These are phyloP conservation scores for Oxyruncus cristatus DNA, from an alignment of 2,113 vertebrate genomes.

Conservation along the genomic window DNA sequence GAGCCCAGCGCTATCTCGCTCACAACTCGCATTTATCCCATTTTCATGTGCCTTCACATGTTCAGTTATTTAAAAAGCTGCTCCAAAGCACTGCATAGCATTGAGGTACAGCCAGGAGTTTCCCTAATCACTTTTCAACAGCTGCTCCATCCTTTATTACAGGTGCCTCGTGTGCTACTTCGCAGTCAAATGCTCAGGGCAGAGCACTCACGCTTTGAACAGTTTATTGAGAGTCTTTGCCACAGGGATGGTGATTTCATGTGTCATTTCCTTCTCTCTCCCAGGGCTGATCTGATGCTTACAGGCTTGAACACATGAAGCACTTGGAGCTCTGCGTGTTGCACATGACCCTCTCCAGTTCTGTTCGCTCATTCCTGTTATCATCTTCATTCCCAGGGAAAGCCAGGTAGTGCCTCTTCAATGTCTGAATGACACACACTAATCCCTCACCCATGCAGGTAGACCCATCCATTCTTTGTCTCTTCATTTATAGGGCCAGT, in stretches of 20 bases:
- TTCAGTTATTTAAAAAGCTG: conserved; percentile 5
- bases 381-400: neutral
- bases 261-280: neutral
- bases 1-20: neutral
- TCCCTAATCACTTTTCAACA: conserved; percentile 29
- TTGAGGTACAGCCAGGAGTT: conserved; percentile 51
- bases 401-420: neutral
- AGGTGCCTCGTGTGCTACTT: neutral
- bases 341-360: neutral
- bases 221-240: neutral
- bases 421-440: neutral
- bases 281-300: neutral
- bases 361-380: neutral
- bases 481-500: neutral
- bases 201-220: conserved; percentile 5
- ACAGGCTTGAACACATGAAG: neutral
- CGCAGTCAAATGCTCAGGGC: conserved; percentile 14
- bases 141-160: conserved; percentile 30
- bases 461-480: neutral
- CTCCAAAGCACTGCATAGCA: neutral
- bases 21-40: neutral
- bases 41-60: neutral
- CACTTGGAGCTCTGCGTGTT: neutral
- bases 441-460: neutral
- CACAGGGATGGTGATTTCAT: neutral